A percentile compares a stretch with the other conserved stretches of the same genome.
phyloP scores from a whole-genome alignment of 2,888 invertebrate species.

The Helleia helle region DNA sequence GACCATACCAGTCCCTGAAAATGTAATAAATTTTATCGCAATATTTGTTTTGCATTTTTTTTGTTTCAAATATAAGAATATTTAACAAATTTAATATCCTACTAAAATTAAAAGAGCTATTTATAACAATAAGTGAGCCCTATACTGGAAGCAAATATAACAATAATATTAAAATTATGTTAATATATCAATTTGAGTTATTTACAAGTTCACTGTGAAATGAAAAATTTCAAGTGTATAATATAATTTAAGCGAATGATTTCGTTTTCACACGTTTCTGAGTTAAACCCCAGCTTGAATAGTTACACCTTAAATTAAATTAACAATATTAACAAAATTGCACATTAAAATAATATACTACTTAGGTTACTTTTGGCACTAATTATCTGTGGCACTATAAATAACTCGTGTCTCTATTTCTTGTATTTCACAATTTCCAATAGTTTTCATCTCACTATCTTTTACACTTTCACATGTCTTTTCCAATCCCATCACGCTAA shows the following conservation, averaged over 20 bases:
- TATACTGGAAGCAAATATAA: conserved; percentile 65
- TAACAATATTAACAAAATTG: conserved; percentile 66
- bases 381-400: conserved; percentile 76
- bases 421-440: conserved; percentile 53
- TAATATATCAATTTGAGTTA: conserved; percentile 42
- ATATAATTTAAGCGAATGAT: conserved; percentile 66
- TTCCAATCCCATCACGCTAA: conserved; percentile 28
- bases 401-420: conserved; percentile 61
- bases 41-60: conserved; percentile 17
- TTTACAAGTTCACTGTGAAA: conserved; percentile 58
- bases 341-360: conserved; percentile 63
- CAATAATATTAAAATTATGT: conserved; percentile 47
- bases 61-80: conserved; percentile 26
- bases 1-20: conserved; percentile 31
- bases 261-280: conserved; percentile 59
- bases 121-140: conserved; percentile 58
- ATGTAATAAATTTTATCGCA: conserved; percentile 17
- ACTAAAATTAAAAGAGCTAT: conserved; percentile 33
- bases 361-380: conserved; percentile 77
- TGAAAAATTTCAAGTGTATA: conserved; percentile 37
- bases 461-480: conserved; percentile 58
- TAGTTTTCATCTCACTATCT: conserved; percentile 61
- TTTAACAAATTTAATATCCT: conserved; percentile 33
- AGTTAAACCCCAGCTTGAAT: conserved; percentile 55
- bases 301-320: conserved; percentile 61